phyloP scores from a whole-genome alignment of 1,140 invertebrate genomes.

The Drosophila elegans region DNA sequence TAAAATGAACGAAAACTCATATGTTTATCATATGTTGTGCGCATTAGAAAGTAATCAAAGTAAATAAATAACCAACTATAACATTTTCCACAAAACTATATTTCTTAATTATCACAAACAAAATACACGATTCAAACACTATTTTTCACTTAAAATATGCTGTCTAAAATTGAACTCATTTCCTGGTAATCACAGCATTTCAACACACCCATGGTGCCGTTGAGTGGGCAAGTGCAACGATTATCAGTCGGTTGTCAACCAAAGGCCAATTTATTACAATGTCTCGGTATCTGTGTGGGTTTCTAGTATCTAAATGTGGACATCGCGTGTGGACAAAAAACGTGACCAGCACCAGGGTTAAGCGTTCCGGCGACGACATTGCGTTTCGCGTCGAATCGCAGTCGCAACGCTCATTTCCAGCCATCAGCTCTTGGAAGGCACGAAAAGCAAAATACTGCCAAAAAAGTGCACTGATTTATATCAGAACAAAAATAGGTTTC shows the following conservation, averaged over 20 bases:
- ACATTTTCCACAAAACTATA: no score
- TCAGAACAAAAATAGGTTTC: no score
- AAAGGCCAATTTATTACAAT: conserved; percentile 18
- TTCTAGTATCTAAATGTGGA: neutral
- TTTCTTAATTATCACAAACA: no score
- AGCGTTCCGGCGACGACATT: conserved; percentile 25
- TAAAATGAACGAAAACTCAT: no score
- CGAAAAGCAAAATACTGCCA: conserved; percentile 12
- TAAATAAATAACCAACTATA: no score
- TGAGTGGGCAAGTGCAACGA: conserved; percentile 16
- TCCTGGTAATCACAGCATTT: conserved; percentile 1
- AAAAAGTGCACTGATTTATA: neutral
- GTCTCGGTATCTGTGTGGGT: neutral
- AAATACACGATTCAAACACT: no score
- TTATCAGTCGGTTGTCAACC: conserved; percentile 31
- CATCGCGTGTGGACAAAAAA: conserved; percentile 59
- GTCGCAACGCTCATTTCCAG: conserved; percentile 17
- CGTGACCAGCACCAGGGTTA: conserved; percentile 57
- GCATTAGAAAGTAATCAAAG: no score
- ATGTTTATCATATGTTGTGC: no score
- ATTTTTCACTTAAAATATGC: no score
- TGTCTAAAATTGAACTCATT: neutral
- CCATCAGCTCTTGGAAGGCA: conserved; percentile 38
- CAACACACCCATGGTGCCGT: conserved; percentile 1
- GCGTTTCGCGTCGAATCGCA: conserved; percentile 55